Conservation (phyloP, 2,797 vertebrate genomes). For the Silurus aristotelis region DNA sequence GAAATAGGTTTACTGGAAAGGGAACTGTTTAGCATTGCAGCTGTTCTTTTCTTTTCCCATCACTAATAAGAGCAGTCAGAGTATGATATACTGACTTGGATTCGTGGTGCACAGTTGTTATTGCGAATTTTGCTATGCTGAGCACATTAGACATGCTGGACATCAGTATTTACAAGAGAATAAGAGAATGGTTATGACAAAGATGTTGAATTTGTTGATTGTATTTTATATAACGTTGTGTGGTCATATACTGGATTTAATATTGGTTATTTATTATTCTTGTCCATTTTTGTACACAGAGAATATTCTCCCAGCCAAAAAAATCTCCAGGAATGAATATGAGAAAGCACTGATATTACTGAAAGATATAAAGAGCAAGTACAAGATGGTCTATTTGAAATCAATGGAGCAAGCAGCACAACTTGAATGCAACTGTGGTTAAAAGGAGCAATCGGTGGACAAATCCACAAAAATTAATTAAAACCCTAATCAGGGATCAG, state of each 20-base stretch:
- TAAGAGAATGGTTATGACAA: background rate
- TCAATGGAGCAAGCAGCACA: conserved; percentile 55
- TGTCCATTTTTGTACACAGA: conserved; percentile 57
- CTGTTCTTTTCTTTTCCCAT: conserved; percentile 48
- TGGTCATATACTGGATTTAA: background rate
- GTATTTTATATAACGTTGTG: background rate
- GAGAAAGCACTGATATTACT: conserved; percentile 67
- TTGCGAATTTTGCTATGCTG: background rate
- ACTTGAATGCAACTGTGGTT: conserved; percentile 39
- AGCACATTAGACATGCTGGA: background rate
- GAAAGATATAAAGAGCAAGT: conserved; percentile 68
- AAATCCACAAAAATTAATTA: background rate
- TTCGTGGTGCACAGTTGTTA: conserved; percentile 15
- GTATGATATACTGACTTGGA: conserved; percentile 10
- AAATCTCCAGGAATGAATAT: conserved; percentile 56
- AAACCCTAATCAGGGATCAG: background rate
- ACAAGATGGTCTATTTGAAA: conserved; percentile 61
- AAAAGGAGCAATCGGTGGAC: background rate
- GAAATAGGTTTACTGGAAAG: conserved; percentile 37
- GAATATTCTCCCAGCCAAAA: conserved; percentile 44
- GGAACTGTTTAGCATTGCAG: conserved; percentile 28
- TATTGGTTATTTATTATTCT: background rate
- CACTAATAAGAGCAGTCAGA: conserved; percentile 33
- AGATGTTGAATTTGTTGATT: background rate
- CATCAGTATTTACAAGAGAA: background rate